phyloP scores from a whole-genome alignment of 2,113 vertebrate genomes.

The Laticauda colubrina region DNA sequence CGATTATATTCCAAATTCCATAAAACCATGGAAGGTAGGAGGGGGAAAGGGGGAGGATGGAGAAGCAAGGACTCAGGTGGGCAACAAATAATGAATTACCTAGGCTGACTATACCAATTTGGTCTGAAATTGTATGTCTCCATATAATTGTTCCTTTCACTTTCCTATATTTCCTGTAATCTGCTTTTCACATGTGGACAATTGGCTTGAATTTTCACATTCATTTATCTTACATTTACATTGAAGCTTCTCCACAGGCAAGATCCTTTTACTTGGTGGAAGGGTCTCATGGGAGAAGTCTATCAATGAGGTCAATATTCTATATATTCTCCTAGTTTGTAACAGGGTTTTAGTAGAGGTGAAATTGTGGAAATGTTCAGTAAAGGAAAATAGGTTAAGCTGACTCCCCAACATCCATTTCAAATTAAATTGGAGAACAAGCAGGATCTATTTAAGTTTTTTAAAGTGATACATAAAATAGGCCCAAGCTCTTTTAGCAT shows the following conservation, averaged over 20 bases:
- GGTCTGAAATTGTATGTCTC: background rate
- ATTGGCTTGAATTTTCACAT: background rate
- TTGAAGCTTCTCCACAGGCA: background rate
- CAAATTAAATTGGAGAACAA: background rate
- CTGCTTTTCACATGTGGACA: background rate
- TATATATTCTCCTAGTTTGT: background rate
- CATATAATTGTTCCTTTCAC: background rate
- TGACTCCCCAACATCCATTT: background rate
- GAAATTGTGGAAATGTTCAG: background rate
- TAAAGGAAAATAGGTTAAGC: background rate
- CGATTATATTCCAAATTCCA: background rate
- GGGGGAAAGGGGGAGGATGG: too few relatives aligned
- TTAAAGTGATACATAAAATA: background rate
- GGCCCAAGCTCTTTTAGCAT: background rate
- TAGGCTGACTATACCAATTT: background rate
- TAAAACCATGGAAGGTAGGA: background rate
- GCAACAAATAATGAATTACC: background rate
- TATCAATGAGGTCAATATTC: background rate
- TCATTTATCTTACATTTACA: background rate
- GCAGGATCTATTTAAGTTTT: background rate
- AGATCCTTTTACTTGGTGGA: background rate
- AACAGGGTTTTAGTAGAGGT: background rate
- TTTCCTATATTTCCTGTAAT: background rate
- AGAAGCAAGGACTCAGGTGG: background rate
- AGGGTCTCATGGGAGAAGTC: background rate